phyloP scores from a whole-genome alignment of 2,888 invertebrate genomes.

The Tethea ocularis region DNA sequence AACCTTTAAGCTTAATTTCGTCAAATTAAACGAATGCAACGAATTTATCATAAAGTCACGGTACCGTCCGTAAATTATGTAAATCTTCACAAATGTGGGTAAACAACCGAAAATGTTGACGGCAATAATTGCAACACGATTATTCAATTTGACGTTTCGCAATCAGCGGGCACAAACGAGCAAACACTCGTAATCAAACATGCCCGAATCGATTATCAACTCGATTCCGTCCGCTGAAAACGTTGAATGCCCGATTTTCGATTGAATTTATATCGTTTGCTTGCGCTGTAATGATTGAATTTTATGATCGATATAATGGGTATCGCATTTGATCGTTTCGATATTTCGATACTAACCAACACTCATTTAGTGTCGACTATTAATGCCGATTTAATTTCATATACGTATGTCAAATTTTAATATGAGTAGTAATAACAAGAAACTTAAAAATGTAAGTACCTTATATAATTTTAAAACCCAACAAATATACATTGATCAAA shows the following conservation, averaged over 20 bases:
- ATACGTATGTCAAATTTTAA: not conserved
- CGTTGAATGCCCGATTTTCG: slow-evolving; percentile 36
- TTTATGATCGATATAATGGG: slow-evolving; percentile 31
- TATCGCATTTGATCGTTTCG: not conserved
- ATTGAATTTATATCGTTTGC: slow-evolving; percentile 37
- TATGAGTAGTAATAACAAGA: no score
- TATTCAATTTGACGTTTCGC: slow-evolving; percentile 80
- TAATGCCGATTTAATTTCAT: not conserved
- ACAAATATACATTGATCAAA: not conserved
- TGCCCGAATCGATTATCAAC: slow-evolving; percentile 72
- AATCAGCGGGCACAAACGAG: slow-evolving; percentile 79
- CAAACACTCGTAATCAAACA: slow-evolving; percentile 77
- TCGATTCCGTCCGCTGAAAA: slow-evolving; percentile 48
- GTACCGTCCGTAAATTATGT: slow-evolving; percentile 43
- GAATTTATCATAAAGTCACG: slow-evolving; percentile 26
- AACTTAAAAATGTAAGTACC: not conserved
- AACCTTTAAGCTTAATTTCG: not conserved
- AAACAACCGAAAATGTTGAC: slow-evolving; percentile 62
- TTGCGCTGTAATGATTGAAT: slow-evolving; percentile 39
- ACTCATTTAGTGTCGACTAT: not conserved
- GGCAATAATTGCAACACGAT: slow-evolving; percentile 72
- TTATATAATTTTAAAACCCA: not conserved
- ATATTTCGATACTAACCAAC: not conserved
- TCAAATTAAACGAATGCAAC: not conserved
- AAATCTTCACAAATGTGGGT: slow-evolving; percentile 55